These are phyloP conservation scores for Lordiphosa mommai DNA, from an alignment of 1,140 invertebrate species.

Conservation along the genomic window DNA sequence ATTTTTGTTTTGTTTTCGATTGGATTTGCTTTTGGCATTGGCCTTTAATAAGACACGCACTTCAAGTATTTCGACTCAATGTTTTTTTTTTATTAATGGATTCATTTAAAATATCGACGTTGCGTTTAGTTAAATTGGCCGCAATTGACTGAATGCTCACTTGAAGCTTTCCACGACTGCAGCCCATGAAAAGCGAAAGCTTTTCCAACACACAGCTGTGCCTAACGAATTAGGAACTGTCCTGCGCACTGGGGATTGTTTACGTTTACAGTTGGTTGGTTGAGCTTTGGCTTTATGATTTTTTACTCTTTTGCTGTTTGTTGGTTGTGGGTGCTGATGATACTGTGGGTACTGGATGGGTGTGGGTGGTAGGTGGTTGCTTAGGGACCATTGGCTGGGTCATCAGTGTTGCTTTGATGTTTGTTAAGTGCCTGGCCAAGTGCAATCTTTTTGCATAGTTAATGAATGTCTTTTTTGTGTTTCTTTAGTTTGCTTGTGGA, in stretches of 20 bases:
- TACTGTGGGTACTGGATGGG: not conserved
- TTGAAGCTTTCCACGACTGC: constrained; percentile 50
- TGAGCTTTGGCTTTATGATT: constrained; percentile 2
- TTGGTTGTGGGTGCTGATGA: constrained; percentile 2
- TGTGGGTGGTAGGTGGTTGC: no score
- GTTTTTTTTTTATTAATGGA: constrained; percentile 17
- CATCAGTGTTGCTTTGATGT: constrained; percentile 21
- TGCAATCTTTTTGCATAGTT: constrained; percentile 25
- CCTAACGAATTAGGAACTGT: constrained; percentile 7
- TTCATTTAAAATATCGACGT: constrained; percentile 5
- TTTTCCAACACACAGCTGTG: constrained; percentile 26
- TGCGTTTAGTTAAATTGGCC: constrained; percentile 43
- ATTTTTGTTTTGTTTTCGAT: constrained; percentile 5
- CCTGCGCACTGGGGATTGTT: constrained; percentile 69
- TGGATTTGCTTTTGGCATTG: not conserved
- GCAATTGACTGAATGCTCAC: constrained; percentile 67
- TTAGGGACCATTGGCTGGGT: constrained; percentile 8
- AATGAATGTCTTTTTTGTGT: constrained; percentile 28
- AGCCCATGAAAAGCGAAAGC: constrained; percentile 33
- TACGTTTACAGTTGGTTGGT: constrained; percentile 62
- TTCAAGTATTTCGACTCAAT: constrained; percentile 15
- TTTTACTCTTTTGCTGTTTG: constrained; percentile 17
- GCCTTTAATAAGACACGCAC: constrained; percentile 30
- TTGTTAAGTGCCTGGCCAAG: constrained; percentile 34
- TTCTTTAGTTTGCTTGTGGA: constrained; percentile 1